Percentiles rank a stretch among this genome's conserved stretches.
Conservation (phyloP, 2,888 invertebrate species). For the Ochropacha duplaris region DNA sequence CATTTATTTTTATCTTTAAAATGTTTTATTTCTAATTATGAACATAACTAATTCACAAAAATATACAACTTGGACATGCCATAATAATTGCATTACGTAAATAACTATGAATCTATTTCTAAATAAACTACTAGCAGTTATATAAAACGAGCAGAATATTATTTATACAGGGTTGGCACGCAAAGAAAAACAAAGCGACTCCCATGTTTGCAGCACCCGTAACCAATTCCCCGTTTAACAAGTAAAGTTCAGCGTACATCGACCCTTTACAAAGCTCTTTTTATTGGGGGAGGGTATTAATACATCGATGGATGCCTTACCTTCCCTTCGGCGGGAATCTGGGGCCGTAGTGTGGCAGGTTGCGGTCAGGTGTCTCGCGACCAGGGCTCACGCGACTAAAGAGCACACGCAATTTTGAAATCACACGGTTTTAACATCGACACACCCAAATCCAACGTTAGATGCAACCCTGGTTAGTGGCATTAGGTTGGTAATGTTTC, state of each 20-base stretch:
- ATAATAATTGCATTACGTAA: neutral
- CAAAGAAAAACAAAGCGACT: constrained; percentile 12
- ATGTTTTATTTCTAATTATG: too few relatives aligned
- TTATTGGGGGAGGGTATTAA: neutral
- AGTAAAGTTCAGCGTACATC: constrained; percentile 2
- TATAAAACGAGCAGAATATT: neutral
- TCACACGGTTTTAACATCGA: constrained; percentile 35
- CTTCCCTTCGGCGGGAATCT: constrained; percentile 94
- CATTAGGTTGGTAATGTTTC: constrained; percentile 7
- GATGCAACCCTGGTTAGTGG: constrained; percentile 9
- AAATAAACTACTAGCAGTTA: neutral
- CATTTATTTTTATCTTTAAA: too few relatives aligned
- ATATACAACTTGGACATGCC: neutral
- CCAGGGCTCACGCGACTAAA: constrained; percentile 93
- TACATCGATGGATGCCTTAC: constrained; percentile 72
- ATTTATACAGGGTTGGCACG: constrained; percentile 18
- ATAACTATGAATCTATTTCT: neutral
- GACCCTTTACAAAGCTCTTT: neutral
- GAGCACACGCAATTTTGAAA: constrained; percentile 69
- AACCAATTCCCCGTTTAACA: constrained; percentile 6
- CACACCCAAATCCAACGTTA: constrained; percentile 5
- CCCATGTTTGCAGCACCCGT: constrained; percentile 8
- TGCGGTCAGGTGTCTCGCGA: constrained; percentile 92
- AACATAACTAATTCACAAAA: too few relatives aligned
- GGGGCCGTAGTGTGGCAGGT: constrained; percentile 95